Percentiles rank a stretch among this genome's conserved stretches.
These are phyloP conservation scores for Noctua janthina DNA, from an alignment of 2,888 invertebrate species.

Conservation along the genomic window DNA sequence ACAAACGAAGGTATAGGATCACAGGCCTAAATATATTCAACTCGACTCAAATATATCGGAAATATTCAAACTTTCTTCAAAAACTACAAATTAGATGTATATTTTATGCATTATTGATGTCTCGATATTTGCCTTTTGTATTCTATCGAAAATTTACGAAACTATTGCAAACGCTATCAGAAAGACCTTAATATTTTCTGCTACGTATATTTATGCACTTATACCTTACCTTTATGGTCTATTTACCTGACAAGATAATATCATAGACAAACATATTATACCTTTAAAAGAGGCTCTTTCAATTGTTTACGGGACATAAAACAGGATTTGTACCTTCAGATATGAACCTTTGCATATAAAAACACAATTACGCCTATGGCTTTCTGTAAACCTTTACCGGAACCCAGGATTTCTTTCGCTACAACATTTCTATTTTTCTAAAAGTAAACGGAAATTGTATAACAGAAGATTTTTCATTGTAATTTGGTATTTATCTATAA, in stretches of 20 bases:
- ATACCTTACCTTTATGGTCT: constrained; percentile 6
- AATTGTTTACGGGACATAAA: constrained; percentile 60
- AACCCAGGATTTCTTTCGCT: constrained; percentile 29
- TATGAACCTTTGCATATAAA: constrained; percentile 61
- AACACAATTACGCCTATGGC: constrained; percentile 48
- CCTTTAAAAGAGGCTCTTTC: constrained; percentile 26
- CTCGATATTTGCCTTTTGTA: background rate
- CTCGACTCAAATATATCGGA: constrained; percentile 28
- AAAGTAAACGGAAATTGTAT: constrained; percentile 23
- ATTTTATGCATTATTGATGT: background rate
- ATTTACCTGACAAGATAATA: constrained; percentile 46
- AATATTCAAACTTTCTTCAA: constrained; percentile 9
- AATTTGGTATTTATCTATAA: constrained; percentile 29
- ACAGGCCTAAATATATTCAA: constrained; percentile 16
- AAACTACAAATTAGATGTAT: background rate
- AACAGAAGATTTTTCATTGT: constrained; percentile 10
- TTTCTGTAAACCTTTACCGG: constrained; percentile 25
- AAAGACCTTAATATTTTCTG: background rate
- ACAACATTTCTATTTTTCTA: constrained; percentile 37
- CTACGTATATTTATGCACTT: constrained; percentile 2
- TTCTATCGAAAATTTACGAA: background rate
- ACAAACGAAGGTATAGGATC: constrained; percentile 30
- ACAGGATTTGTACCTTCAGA: constrained; percentile 46
- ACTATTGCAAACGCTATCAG: background rate
- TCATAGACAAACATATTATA: constrained; percentile 42